A percentile compares a stretch with the other conserved stretches of the same genome.
Evolutionary conservation across 2,797 vertebrate genomes (phyloP).

Genomic region (Gobionotothen gibberifrons): DNA sequence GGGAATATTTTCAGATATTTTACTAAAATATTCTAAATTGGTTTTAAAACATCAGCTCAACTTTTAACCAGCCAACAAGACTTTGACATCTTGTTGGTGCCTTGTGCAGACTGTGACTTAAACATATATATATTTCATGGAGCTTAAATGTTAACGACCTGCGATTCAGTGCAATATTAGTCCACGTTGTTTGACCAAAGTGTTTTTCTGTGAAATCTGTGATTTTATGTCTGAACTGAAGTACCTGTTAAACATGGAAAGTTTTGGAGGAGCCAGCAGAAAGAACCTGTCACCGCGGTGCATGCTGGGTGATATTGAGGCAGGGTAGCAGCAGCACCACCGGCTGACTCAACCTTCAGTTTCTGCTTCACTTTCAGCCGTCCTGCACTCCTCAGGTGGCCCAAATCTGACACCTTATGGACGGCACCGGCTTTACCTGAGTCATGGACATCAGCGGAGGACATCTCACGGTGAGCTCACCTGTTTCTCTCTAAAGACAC

Average conservation of each 20-base stretch:
- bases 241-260: slow-evolving; percentile 55
- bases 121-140: too few species aligned
- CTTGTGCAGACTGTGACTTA: too few species aligned
- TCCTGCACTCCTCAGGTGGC: not conserved
- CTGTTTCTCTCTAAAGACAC: slow-evolving; percentile 15
- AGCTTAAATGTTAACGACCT: too few species aligned
- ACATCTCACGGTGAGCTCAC: slow-evolving; percentile 63
- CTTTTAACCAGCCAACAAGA: too few species aligned
- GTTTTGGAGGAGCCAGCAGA: slow-evolving; percentile 10
- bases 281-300: slow-evolving; percentile 56
- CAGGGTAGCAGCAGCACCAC: slow-evolving; percentile 47
- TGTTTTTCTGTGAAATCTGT: too few species aligned
- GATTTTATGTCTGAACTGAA: not conserved
- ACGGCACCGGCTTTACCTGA: slow-evolving; percentile 22
- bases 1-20: too few species aligned
- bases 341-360: slow-evolving; percentile 63
- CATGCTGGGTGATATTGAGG: slow-evolving; percentile 78
- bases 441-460: slow-evolving; percentile 66
- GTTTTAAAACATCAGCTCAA: too few species aligned
- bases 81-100: too few species aligned
- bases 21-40: too few species aligned
- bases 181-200: too few species aligned
- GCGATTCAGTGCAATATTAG: too few species aligned
- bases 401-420: slow-evolving; percentile 1
- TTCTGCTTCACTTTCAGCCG: slow-evolving; percentile 25